Base-by-base conservation (phyloP, 2,113 vertebrate species). In the Pelobates fuscus region DNA sequence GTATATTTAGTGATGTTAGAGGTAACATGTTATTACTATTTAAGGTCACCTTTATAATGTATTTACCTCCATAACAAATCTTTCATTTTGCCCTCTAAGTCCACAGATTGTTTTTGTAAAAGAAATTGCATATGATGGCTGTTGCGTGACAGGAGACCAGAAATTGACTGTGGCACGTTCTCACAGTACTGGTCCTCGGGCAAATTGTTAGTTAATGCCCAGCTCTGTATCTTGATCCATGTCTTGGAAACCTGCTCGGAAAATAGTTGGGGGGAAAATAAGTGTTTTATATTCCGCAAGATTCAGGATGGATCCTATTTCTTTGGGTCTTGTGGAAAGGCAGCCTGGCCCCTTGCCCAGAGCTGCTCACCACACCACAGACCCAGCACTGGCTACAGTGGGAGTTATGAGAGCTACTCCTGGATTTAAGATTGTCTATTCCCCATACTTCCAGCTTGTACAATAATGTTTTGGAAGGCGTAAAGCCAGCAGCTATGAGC, bases 221-320 rank as follows among this genome's bases (percentile, higher is more conserved):
- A 32, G 64, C 15, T 37, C 49, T 30, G 55, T 25, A 67, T 75
- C 41, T n/a, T 59, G 64, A 63, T 72, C 55, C 61, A 32, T 26
- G 65, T 30, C 41, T 77, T 77, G 73, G 73, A 77, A 68, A 55
- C 14, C 61, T 18, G 27, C 43, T 52, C 2, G 73, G 73, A 77
- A 77, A 77, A 77, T 75, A 59, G 72, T 30, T 32, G 54, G 57
- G 49, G 54, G 54, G 29, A 59, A 37, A 58, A 61, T 49, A 67
- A 24, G 49, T 60, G 73, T 68, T 64, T 77, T 68, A 68, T 77
- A 77, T 77, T 68, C 64, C 64, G 10, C 57, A 49, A 77, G 65
- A 58, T 68, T 37, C 73, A 68, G 73, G 63, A 75, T 59, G 54
- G 72, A 75, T 75, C 72, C 27, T 67, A 75, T 77, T 77, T 66